Evolutionary conservation across 2,797 vertebrate genomes (phyloP).

Genomic region (Oryzias sinensis): DNA sequence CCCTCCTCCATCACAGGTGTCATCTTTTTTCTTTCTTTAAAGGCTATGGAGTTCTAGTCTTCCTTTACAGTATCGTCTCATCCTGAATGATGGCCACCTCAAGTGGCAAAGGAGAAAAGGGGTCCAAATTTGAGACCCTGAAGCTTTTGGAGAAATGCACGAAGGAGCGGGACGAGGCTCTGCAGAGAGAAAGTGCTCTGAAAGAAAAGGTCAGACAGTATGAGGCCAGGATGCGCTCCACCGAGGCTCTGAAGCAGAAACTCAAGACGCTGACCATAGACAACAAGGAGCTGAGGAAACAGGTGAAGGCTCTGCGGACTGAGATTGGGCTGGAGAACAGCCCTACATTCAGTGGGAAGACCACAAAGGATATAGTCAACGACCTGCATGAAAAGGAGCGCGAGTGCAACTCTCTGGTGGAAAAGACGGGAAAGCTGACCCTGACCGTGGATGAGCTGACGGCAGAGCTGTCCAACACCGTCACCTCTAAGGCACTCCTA

Average conservation of each 20-base stretch:
- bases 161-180: constrained; percentile 80
- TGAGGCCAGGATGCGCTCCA: constrained; percentile 73
- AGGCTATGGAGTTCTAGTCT: constrained; percentile 21
- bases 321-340: constrained; percentile 80
- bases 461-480: constrained; percentile 75
- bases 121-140: constrained; percentile 77
- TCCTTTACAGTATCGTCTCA: constrained; percentile 3
- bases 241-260: constrained; percentile 78
- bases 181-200: constrained; percentile 73
- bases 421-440: constrained; percentile 74
- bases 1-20: constrained; percentile 20
- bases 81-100: constrained; percentile 67
- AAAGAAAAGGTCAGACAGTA: constrained; percentile 77
- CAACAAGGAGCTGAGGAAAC: constrained; percentile 80
- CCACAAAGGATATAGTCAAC: constrained; percentile 79
- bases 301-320: constrained; percentile 74
- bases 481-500: constrained; percentile 78
- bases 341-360: constrained; percentile 78
- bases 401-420: constrained; percentile 72
- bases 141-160: constrained; percentile 81
- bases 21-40: neutral
- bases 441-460: constrained; percentile 76
- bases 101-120: constrained; percentile 68
- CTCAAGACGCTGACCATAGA: constrained; percentile 74
- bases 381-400: constrained; percentile 78